These are phyloP conservation scores for Cotesia congregata DNA, from an alignment of 2,888 invertebrate species.

Conservation along the genomic window DNA sequence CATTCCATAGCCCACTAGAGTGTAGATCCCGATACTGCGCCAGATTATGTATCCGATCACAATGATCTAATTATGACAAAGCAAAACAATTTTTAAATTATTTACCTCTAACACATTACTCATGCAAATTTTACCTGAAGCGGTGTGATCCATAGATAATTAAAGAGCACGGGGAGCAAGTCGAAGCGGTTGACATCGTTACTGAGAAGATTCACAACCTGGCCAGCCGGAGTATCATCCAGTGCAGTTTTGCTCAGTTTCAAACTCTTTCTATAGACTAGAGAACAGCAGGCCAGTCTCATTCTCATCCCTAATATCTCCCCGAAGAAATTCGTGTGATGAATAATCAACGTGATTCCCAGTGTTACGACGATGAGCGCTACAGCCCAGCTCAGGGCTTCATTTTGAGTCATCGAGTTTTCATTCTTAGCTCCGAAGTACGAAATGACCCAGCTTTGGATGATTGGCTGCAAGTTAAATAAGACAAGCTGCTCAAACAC, in stretches of 20 bases:
- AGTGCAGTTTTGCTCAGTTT: neutral
- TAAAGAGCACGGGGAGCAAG: neutral
- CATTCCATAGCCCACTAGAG: neutral
- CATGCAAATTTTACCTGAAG: neutral
- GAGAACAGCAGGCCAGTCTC: neutral
- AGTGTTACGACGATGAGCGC: neutral
- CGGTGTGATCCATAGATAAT: neutral
- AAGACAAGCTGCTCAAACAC: neutral
- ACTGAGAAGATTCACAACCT: neutral
- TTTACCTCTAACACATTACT: too few relatives aligned
- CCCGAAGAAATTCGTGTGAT: neutral
- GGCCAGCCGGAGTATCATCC: neutral
- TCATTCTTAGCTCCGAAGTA: neutral
- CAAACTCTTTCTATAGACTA: neutral
- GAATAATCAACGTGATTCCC: neutral
- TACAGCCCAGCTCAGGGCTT: neutral
- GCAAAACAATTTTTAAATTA: neutral
- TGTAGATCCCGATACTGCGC: neutral
- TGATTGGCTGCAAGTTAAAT: neutral
- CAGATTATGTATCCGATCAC: neutral
- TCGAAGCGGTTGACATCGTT: neutral
- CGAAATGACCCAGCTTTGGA: neutral
- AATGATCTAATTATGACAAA: neutral
- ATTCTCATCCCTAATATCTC: neutral
- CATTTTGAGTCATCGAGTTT: neutral